Evolutionary conservation across 2,888 invertebrate genomes (phyloP).

Genomic region (Epiblema foenella): DNA sequence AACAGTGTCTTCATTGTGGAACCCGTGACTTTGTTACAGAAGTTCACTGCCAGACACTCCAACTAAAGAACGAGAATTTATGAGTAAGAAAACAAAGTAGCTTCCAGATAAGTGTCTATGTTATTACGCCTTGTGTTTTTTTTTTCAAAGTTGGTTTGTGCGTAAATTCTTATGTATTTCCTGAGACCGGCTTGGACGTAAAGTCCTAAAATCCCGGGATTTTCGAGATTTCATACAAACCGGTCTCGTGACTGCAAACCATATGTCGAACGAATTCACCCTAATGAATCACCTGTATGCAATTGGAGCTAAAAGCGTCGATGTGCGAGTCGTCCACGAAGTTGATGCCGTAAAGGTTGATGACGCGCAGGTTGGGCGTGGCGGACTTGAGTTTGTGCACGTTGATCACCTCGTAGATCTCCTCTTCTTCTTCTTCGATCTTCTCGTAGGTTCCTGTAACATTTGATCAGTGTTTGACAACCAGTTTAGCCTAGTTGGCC

Average conservation of each 20-base stretch:
- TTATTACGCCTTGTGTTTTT: no score
- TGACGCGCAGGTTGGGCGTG: constrained; percentile 98
- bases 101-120: no score
- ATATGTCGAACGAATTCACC: no score
- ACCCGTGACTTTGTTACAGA: constrained; percentile 98
- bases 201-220: no score
- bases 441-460: constrained; percentile 96
- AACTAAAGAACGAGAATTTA: constrained; percentile 83
- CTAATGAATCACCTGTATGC: constrained; percentile 96
- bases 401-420: constrained; percentile 99
- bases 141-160: no score
- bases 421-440: constrained; percentile 99
- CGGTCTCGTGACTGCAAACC: no score
- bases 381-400: constrained; percentile 99
- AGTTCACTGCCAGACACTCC: constrained; percentile 98
- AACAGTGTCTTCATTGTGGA: constrained; percentile 97
- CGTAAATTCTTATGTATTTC: no score
- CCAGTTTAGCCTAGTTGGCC: no score
- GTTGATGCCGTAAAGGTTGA: constrained; percentile 99
- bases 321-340: constrained; percentile 99
- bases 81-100: no score
- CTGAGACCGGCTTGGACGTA: no score
- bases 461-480: no score
- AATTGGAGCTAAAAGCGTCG: constrained; percentile 98
- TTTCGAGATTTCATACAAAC: no score